Base-by-base conservation (phyloP, 2,888 invertebrate genomes). In the Macroteleia sp. region DNA sequence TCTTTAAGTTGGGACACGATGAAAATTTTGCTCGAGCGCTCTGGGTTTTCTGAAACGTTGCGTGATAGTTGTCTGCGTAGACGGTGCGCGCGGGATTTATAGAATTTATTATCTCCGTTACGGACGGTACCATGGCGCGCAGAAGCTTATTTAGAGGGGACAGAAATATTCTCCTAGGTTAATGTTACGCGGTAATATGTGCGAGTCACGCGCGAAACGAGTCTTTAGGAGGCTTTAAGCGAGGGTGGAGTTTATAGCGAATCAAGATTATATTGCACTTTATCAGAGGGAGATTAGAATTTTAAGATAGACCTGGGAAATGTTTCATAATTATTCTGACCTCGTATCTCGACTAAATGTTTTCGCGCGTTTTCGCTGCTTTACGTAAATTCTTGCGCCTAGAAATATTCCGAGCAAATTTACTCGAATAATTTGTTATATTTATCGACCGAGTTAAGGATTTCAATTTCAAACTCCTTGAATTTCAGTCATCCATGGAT, bases 161-260 rank as follows among this genome's bases (percentile, higher is more conserved):
- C 74, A 70, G 70, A 74, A 75, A 75, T 78, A 77, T 78, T 73
- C 73, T 56, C 48, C 46, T 36, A 34, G 73, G 67, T 73, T 77
- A 77, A 77, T 50, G 67, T 36, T 44, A 19, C 56, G 62, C 42
- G 50, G 61, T 74, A 74, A 78, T 74, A 66, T 74, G 69, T 70
- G 74, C 78, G 70, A 78, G 78, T 78, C 74, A 74, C 78, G 78
- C 74, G 54, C 73, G 59, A 74, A 74, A 66, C 69, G 74, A 74
- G 59, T 70, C 73, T 74, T 66, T 69, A 78, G 69, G 54, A 59
- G 77, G 70, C 64, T 74, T 56, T 54, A 69, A 73, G 44, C 56
- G 66, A 71, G 69, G 69, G 62, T 64, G 62, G 50, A 67, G 74
- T 74, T 74, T 74, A 74, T 66, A 39, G 77, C 73, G 62, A 67